Percentiles rank a stretch among this genome's conserved stretches.
phyloP scores from a whole-genome alignment of 2,113 vertebrate species.

The Anarhynchus alexandrinus region DNA sequence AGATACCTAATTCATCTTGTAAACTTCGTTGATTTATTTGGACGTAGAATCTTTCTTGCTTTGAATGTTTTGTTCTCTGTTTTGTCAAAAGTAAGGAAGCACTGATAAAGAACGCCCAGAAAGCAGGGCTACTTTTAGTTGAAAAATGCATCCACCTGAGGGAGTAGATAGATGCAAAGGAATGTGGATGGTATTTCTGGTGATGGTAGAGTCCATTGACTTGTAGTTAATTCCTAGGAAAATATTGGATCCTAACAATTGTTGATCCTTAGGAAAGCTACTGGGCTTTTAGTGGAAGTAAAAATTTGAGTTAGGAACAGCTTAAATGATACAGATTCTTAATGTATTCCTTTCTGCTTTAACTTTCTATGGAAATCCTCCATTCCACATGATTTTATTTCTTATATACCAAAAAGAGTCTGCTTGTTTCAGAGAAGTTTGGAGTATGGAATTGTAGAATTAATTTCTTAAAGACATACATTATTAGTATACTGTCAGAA shows the following conservation, averaged over 20 bases:
- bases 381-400: not conserved
- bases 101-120: conserved; percentile 16
- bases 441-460: not conserved
- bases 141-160: not conserved
- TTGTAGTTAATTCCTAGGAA: not conserved
- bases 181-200: not conserved
- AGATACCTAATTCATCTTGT: not conserved
- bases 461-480: not conserved
- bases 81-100: not conserved
- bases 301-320: not conserved
- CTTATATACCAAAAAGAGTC: not conserved
- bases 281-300: not conserved
- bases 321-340: not conserved
- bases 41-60: not conserved
- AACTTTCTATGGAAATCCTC: not conserved
- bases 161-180: not conserved
- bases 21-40: not conserved
- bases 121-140: not conserved
- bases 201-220: not conserved
- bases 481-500: not conserved
- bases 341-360: not conserved
- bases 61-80: conserved; percentile 1
- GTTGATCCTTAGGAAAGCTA: not conserved
- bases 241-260: not conserved
- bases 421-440: not conserved